Evolutionary conservation across 2,113 vertebrate genomes (phyloP), one percentile per base, ranked within the genome.

Genomic region (Bos indicus): DNA sequence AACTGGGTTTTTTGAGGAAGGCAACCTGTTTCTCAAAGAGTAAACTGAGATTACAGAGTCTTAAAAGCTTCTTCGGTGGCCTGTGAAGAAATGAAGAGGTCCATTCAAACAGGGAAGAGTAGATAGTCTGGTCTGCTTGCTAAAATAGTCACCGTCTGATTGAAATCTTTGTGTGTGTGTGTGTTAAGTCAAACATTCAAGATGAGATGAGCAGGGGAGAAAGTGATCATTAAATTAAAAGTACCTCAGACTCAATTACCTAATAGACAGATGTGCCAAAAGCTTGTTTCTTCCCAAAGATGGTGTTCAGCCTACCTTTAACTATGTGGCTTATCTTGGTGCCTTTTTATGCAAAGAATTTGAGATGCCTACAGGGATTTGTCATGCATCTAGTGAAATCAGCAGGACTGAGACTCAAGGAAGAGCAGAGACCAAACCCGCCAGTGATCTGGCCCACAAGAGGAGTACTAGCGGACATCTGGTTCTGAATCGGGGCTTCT

Each of bases 261-360:
- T 57, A 2, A 92, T 8, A 40, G 40, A 40, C 40, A 25, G n/a
- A 54, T 1, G 14, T 5, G 30, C 11, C 8, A n/a, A 80, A 51
- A 30, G 0, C 9, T 10, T 0, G 2, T 9, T 40, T 33, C 91
- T 26, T 86, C 60, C 77, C 2, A 3, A 59, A 60, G 51, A 30
- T 12, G 3, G 4, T 9, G 1, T 30, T 78, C 40, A 1, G 25
- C 16, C 11, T 46, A 0, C 7, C 5, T 48, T 1, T 13, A 23
- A 6, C 2, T 2, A 4, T 8, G 25, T 30, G 13, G 40, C 62
- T 78, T 30, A 40, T 64, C 30, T 56, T 57, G 46, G 16, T 46
- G 36, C 46, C 48, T 93, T 57, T 64, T 11, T 14, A 28, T 85
- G 77, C 54, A 10, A 9, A 64, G 90, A 46, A 10, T 51, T 48